Base-by-base conservation (phyloP, 2,797 vertebrate species). In the Distichodus sexfasciatus region DNA sequence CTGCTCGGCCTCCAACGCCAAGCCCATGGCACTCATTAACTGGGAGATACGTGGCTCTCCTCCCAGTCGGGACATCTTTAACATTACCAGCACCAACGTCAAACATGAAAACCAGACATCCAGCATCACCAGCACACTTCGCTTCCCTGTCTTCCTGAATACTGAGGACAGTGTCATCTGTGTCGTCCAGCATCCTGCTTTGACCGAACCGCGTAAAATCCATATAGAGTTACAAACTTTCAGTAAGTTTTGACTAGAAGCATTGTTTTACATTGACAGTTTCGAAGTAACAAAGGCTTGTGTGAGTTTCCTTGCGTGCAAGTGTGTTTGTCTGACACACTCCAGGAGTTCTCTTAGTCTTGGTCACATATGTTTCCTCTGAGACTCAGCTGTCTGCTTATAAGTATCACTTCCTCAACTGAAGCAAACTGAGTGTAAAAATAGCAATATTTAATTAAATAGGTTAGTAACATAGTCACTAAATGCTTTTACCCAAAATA, bases 141-240 rank as follows among this genome's bases (percentile, higher is more conserved):
- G 33, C 31, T 88, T 91, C 71, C 87, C 91, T 47, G 83, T 90
- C 47, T 82, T 78, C 67, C 72, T 88, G 19, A 88, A 87, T 71
- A 82, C 88, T 0, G 76, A 88, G 15, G 85, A 85, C 47, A 78
- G 35, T 3, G 80, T 90, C 44, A 84, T 76, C 58, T 92, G 90
- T 15, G 68, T 80, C 33, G 78, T 91, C 44, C 36, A 74, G 40
- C 91, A 91, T 74, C 78, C 57, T 2, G 72, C 87, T 54, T 75
- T 90, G 60, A 59, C 79, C 33, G 35, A 68, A 40, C 83, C 79
- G 3, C 40, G 33, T 9, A 67, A 68, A 71, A 73, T 68, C 64
- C 69, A 80, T 35, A 81, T 71, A 60, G 65, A 48, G 29, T 84
- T 91, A 80, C 82, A 87, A 9, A 88, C 87, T 0, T 91, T 83